Evolutionary conservation across 2,797 vertebrate genomes (phyloP).

Genomic region (Myoxocephalus aenaeus): DNA sequence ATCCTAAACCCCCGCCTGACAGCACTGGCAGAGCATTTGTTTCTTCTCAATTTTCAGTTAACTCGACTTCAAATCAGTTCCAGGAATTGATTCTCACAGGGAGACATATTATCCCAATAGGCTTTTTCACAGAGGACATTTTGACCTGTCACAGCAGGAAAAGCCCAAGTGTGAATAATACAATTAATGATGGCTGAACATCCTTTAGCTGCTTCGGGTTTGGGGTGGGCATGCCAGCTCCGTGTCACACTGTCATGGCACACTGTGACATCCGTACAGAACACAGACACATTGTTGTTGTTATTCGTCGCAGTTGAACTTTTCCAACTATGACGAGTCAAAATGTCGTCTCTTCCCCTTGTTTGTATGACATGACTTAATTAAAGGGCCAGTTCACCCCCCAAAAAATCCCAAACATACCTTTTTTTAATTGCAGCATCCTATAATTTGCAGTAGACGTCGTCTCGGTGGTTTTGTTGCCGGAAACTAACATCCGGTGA

Average conservation of each 20-base stretch:
- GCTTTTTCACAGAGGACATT: constrained; percentile 1
- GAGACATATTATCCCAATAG: not conserved
- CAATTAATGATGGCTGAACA: not conserved
- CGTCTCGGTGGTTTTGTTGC: not conserved
- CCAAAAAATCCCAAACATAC: not conserved
- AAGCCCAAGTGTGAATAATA: constrained; percentile 10
- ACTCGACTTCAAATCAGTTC: not conserved
- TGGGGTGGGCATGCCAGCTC: not conserved
- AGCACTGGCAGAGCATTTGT: no score
- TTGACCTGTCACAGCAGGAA: constrained; percentile 13
- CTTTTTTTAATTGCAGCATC: not conserved
- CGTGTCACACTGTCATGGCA: not conserved
- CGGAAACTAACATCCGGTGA: not conserved
- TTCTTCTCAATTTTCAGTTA: not conserved
- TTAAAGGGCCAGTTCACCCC: not conserved
- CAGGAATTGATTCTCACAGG: not conserved
- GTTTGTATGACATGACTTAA: not conserved
- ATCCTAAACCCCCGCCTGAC: not conserved
- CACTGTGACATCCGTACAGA: not conserved
- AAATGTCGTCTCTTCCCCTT: not conserved
- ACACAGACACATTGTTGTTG: not conserved
- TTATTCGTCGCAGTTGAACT: not conserved
- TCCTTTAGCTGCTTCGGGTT: not conserved
- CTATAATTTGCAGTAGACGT: no score
- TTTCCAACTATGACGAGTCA: not conserved